phyloP scores from a whole-genome alignment of 2,797 vertebrate genomes.

The Phoxinus dragarum region DNA sequence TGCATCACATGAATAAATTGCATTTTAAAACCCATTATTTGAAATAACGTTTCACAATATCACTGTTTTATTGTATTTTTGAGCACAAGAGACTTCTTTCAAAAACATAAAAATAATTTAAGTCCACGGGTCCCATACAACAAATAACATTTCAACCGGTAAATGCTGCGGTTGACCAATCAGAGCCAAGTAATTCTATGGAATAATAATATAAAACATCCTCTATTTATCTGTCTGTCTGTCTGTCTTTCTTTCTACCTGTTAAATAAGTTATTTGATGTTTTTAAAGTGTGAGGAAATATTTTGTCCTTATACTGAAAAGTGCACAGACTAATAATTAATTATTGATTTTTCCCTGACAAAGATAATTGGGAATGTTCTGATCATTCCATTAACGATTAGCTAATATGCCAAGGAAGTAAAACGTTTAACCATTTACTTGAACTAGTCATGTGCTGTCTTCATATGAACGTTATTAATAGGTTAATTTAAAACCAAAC shows the following conservation, averaged over 20 bases:
- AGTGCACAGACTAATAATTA: conserved; percentile 7
- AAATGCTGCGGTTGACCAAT: neutral
- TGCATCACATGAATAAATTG: neutral
- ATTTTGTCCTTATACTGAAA: neutral
- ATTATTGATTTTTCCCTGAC: neutral
- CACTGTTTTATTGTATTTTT: neutral
- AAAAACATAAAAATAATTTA: too few relatives aligned
- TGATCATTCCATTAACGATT: conserved; percentile 31
- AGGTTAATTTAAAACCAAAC: conserved; percentile 37
- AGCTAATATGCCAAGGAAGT: neutral
- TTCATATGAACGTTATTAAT: conserved; percentile 17
- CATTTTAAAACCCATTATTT: neutral
- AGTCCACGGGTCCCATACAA: neutral
- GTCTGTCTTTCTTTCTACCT: neutral
- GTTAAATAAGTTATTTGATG: neutral
- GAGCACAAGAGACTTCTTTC: neutral
- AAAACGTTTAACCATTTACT: conserved; percentile 23
- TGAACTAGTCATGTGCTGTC: neutral
- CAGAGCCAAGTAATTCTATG: neutral
- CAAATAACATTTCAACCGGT: neutral
- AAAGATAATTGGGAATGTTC: neutral
- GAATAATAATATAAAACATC: neutral
- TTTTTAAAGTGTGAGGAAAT: neutral
- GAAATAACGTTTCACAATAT: neutral
- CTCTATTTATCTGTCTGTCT: too few relatives aligned